Percentiles rank a stretch among this genome's conserved stretches.
These are phyloP conservation scores for Vireo griseus DNA, from an alignment of 2,797 vertebrate genomes.

Conservation along the genomic window DNA sequence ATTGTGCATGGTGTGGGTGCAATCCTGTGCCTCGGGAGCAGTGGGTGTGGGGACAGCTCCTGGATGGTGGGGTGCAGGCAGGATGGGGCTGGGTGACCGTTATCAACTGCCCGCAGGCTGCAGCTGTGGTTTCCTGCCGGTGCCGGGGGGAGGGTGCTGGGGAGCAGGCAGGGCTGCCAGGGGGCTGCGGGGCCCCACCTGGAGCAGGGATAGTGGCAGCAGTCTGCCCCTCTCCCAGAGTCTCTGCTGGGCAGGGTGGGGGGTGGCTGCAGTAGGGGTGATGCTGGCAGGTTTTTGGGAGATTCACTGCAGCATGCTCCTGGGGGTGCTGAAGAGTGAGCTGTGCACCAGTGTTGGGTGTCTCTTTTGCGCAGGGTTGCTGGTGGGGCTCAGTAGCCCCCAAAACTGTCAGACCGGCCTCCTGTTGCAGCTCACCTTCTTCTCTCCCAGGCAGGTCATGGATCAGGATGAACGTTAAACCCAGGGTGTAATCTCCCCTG, in stretches of 20 bases:
- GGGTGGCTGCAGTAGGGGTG: background rate
- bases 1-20: fast-evolving
- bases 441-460: background rate
- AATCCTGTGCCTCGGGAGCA: background rate
- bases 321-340: fast-evolving
- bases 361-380: background rate
- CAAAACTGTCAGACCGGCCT: background rate
- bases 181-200: background rate
- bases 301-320: fast-evolving
- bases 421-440: background rate
- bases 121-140: slow-evolving; percentile 60
- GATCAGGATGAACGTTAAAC: background rate
- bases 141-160: background rate
- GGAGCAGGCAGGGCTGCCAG: background rate
- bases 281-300: background rate
- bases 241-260: background rate
- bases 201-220: background rate
- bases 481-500: background rate
- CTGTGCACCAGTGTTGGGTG: too few relatives aligned
- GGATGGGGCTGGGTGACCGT: slow-evolving; percentile 46
- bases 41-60: background rate
- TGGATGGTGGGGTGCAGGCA: background rate
- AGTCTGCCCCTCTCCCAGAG: fast-evolving
- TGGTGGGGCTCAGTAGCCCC: background rate
- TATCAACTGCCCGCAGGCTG: slow-evolving; percentile 60